Base-by-base conservation (phyloP, 2,797 vertebrate species). In the Luscinia luscinia region DNA sequence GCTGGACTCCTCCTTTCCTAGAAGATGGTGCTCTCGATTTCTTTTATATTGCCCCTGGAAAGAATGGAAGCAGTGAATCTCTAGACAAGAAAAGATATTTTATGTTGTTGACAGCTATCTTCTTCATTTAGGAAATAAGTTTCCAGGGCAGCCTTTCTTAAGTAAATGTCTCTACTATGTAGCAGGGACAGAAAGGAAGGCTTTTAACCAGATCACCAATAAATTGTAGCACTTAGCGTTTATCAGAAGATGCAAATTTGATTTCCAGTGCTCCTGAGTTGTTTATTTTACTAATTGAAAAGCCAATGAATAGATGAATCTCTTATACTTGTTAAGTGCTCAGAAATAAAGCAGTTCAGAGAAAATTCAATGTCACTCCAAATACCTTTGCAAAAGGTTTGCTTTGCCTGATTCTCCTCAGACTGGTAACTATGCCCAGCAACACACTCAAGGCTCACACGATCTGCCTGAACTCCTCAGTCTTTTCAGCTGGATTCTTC, bases 61-160 rank as follows among this genome's bases (percentile, higher is more conserved):
- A 75, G 49, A 91, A 84, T 72, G 30, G 54, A 86, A 85, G 54
- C 51, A 78, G 55, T 91, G 77, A 94, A 84, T 81, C 77, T 91
- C 34, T 46, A 43, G 66, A 72, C 19, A 86, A 77, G 69, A 63
- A 87, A 87, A 87, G 9, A 20, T 91, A 59, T 87, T 78, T 91
- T 83, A 67, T 72, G 11, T 40, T 78, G 58, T 40, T 1, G 0
- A 59, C 36, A 72, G 30, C 61, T 68, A 30, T 64, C 49, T 86
- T 86, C 22, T 17, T 75, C 28, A 20, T 75, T 68, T 66, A n/a
- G 64, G 59, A 90, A 92, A 73, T 51, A 7, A 58, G 57, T 79
- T 92, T 84, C 40, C 45, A 23, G 52, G 61, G 52, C 48, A 76
- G 11, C 2, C 15, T 76, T 91, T 86, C 69, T 78, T 79, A 75